Conservation (phyloP, 2,888 invertebrate species). For the Drosophila villosipedis region DNA sequence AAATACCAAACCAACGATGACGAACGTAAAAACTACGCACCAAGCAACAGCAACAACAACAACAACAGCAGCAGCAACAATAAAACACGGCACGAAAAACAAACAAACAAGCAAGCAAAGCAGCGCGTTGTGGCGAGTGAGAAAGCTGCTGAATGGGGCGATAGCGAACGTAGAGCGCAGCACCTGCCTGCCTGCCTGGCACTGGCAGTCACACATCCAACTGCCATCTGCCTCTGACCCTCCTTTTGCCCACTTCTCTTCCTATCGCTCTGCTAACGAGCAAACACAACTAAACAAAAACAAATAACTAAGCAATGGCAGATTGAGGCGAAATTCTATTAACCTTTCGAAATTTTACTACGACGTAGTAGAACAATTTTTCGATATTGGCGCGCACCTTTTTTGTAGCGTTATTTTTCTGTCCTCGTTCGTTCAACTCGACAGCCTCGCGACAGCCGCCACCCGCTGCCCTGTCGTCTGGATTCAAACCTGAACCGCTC, state of each 20-base stretch:
- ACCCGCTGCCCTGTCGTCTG: conserved; percentile 35
- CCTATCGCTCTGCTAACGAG: conserved; percentile 63
- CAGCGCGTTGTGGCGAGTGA: conserved; percentile 28
- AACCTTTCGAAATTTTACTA: conserved; percentile 72
- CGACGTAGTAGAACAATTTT: conserved; percentile 73
- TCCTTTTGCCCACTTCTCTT: background rate
- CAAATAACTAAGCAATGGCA: conserved; percentile 66
- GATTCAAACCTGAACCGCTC: conserved; percentile 74
- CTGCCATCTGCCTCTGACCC: conserved; percentile 5
- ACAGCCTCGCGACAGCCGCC: conserved; percentile 30
- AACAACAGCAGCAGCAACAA: conserved; percentile 58
- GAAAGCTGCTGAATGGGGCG: conserved; percentile 35
- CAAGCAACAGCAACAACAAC: conserved; percentile 58
- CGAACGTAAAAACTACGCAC: conserved; percentile 81
- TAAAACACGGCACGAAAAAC: conserved; percentile 79
- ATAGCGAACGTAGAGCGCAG: conserved; percentile 49
- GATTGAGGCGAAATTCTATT: conserved; percentile 60
- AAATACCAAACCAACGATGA: conserved; percentile 78
- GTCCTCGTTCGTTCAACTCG: conserved; percentile 72
- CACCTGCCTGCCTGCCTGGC: conserved; percentile 74
- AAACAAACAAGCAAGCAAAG: conserved; percentile 70
- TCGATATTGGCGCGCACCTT: conserved; percentile 62
- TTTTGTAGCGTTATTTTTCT: conserved; percentile 45
- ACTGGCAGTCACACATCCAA: conserved; percentile 23
- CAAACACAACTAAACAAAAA: conserved; percentile 81